Conservation (phyloP, 1,140 invertebrate species). For the Pristionchus pacificus region DNA sequence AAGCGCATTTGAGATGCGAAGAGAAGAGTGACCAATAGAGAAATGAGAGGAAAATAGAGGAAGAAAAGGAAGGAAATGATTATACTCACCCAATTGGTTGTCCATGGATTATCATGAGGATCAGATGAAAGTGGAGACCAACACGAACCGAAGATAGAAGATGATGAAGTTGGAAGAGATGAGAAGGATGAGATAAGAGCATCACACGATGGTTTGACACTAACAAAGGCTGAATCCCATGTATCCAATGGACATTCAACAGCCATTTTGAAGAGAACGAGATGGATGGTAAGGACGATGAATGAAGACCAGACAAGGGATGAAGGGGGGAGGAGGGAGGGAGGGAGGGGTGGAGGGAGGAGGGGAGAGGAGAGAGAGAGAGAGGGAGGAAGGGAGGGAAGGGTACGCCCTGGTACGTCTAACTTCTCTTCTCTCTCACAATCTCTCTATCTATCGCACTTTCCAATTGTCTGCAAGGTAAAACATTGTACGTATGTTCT, state of each 20-base stretch:
- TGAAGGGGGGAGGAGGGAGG: neutral
- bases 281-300: neutral
- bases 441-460: neutral
- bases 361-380: neutral
- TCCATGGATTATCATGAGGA: neutral
- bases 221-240: too few species aligned
- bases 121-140: neutral
- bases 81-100: neutral
- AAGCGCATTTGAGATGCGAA: too few species aligned
- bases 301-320: neutral
- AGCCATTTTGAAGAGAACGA: too few species aligned
- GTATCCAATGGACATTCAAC: too few species aligned
- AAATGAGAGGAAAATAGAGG: too few species aligned
- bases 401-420: constrained; percentile 9
- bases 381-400: constrained; percentile 34
- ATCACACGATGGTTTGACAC: neutral
- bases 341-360: too few species aligned
- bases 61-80: too few species aligned
- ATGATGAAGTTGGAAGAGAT: constrained; percentile 5
- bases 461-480: neutral
- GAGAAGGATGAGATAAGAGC: constrained; percentile 6
- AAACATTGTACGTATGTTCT: too few species aligned
- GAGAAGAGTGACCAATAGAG: too few species aligned
- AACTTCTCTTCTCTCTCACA: too few species aligned
- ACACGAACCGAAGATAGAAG: neutral